A percentile compares a stretch with the other conserved stretches of the same genome.
These are phyloP conservation scores for Wasmannia auropunctata DNA, from an alignment of 1,140 invertebrate genomes.

Conservation along the genomic window DNA sequence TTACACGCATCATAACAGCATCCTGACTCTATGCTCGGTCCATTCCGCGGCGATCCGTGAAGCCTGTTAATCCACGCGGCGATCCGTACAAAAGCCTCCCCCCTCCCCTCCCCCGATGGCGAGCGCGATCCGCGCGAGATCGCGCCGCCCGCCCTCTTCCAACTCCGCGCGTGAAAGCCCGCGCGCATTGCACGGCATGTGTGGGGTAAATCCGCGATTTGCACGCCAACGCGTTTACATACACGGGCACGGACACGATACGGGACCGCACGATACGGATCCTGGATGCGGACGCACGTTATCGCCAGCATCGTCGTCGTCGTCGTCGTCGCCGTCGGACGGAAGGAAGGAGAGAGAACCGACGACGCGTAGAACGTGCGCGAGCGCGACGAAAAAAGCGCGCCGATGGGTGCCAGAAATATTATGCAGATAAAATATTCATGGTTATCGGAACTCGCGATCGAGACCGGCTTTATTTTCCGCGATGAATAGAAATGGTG, in stretches of 20 bases:
- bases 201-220: not conserved
- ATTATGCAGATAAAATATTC: constrained; percentile 82
- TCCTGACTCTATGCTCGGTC: constrained; percentile 28
- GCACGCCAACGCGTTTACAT: not conserved
- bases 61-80: constrained; percentile 23
- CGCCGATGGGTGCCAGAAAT: constrained; percentile 59
- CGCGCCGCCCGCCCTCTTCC: not conserved
- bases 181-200: not conserved
- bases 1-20: constrained; percentile 49
- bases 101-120: too few species aligned
- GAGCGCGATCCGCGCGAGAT: constrained; percentile 12
- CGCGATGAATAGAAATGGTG: constrained; percentile 80
- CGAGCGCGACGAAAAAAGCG: constrained; percentile 15
- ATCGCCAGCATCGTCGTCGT: not conserved
- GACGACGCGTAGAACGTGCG: not conserved
- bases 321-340: not conserved
- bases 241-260: not conserved
- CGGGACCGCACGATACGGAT: not conserved
- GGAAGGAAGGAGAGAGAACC: not conserved
- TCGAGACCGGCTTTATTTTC: constrained; percentile 79
- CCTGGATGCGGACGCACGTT: not conserved
- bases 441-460: constrained; percentile 78
- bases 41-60: constrained; percentile 28
- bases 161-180: not conserved
- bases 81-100: constrained; percentile 11